Evolutionary conservation across 2,113 vertebrate species (phyloP), one percentile per base, ranked within the genome.

Genomic region (Forbesichthys papilliferus): DNA sequence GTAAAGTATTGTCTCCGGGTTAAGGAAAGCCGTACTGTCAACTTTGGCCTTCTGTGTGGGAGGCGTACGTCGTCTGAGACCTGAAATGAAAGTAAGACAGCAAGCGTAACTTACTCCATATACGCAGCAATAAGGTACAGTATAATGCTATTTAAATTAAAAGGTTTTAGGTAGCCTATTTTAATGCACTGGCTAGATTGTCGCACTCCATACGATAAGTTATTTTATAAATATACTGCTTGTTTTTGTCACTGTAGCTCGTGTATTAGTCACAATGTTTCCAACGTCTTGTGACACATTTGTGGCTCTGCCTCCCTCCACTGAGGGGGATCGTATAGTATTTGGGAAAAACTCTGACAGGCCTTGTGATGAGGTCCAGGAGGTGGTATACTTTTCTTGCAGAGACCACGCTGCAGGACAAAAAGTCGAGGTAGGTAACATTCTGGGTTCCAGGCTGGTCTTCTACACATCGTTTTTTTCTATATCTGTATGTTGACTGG

Each of bases 271-370:
- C 52, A 78, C 69, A 42, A 93, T 93, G 91, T 56, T 64, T 3
- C 95, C 94, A 9, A 85, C 71, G 71, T 99, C 97, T 67, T 98
- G 97, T 81, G 96, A 99, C 85, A 98, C 95, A 4, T 98, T 99
- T 33, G 96, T 99, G 90, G 96, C 96, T 77, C 88, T 98, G 67
- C 96, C 96, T 66, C 95, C 95, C 48, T 92, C 96, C 71, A 91
- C 95, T 13, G 79, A 89, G 65, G 89, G 75, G 11, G 92, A 90
- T 7, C 87, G 90, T 20, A 88, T 96, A 59, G 88, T 99, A 68
- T 99, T 99, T 87, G 97, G 96, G 48, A 98, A 99, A 86, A 99
- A 98, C 89, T 96, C 96, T 4, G 96, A 98, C 89, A 93, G 97
- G 79, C 94, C 94, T 9, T 92, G 90, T 14, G 95, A 97, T 87